phyloP scores from a whole-genome alignment of 2,888 invertebrate genomes.

The Phragmatobia fuliginosa region DNA sequence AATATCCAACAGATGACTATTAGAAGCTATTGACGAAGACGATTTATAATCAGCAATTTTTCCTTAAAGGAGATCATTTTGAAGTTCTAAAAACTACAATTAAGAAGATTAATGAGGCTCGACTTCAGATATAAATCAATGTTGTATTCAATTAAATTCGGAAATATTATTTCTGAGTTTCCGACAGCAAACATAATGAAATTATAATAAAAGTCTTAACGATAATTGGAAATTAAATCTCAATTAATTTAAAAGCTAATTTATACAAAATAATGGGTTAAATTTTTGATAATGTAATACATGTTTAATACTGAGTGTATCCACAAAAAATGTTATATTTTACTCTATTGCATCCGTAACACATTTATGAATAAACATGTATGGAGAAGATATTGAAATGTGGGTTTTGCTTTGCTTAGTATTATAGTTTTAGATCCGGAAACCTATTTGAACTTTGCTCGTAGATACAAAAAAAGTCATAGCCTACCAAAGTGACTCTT shows the following conservation, averaged over 20 bases:
- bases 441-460: too few relatives aligned
- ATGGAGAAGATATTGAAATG: too few relatives aligned
- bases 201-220: not conserved
- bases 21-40: too few relatives aligned
- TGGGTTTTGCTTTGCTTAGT: too few relatives aligned
- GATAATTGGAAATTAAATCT: slow-evolving; percentile 1
- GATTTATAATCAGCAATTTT: not conserved
- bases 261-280: not conserved
- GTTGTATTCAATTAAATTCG: not conserved
- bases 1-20: too few relatives aligned
- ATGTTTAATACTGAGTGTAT: not conserved
- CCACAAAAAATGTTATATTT: not conserved
- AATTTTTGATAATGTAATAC: not conserved
- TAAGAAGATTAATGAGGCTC: not conserved
- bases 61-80: not conserved
- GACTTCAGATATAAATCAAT: not conserved
- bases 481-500: too few relatives aligned
- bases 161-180: not conserved
- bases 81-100: not conserved
- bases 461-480: too few relatives aligned
- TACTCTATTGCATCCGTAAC: not conserved
- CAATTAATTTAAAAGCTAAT: not conserved
- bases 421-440: too few relatives aligned
- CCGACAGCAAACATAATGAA: not conserved
- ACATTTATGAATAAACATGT: not conserved